A percentile compares a stretch with the other conserved stretches of the same genome.
phyloP scores from a whole-genome alignment of 2,888 invertebrate species.

The Dryobotodes eremita region DNA sequence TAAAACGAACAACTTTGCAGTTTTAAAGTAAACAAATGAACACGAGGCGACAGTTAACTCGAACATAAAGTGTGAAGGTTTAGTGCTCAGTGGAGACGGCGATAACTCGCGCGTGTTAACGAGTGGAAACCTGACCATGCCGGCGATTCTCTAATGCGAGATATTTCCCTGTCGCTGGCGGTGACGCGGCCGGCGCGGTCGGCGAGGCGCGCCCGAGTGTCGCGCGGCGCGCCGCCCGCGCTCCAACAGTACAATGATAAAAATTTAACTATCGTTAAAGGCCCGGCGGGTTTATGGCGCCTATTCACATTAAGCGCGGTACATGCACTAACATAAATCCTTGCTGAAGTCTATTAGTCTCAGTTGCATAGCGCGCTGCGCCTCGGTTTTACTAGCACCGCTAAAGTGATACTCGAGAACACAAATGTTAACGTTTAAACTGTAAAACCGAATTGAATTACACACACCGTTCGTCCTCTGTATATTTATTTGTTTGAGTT shows the following conservation, averaged over 20 bases:
- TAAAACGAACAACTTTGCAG: slow-evolving; percentile 50
- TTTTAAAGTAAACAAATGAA: slow-evolving; percentile 69
- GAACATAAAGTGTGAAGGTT: slow-evolving; percentile 78
- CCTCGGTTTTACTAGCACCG: slow-evolving; percentile 73
- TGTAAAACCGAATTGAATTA: slow-evolving; percentile 79
- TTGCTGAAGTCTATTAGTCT: slow-evolving; percentile 89
- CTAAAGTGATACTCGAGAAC: slow-evolving; percentile 75
- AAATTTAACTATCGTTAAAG: slow-evolving; percentile 87
- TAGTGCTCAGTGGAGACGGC: slow-evolving; percentile 73
- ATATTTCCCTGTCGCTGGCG: slow-evolving; percentile 16
- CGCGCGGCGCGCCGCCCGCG: slow-evolving; percentile 22
- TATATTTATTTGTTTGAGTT: slow-evolving; percentile 68
- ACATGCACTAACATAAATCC: slow-evolving; percentile 85
- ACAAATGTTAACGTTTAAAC: slow-evolving; percentile 76
- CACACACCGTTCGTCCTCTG: slow-evolving; percentile 69
- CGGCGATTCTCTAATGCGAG: slow-evolving; percentile 62
- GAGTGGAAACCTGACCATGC: slow-evolving; percentile 79
- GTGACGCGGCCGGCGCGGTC: slow-evolving; percentile 67
- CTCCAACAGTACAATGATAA: slow-evolving; percentile 84
- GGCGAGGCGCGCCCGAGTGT: slow-evolving; percentile 59
- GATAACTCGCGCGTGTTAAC: slow-evolving; percentile 81
- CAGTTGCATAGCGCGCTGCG: slow-evolving; percentile 84
- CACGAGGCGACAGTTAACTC: slow-evolving; percentile 72
- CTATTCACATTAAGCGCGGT: slow-evolving; percentile 84
- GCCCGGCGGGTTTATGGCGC: slow-evolving; percentile 83